These are phyloP conservation scores for Euglossa dilemma DNA, from an alignment of 1,140 invertebrate genomes.

Conservation along the genomic window DNA sequence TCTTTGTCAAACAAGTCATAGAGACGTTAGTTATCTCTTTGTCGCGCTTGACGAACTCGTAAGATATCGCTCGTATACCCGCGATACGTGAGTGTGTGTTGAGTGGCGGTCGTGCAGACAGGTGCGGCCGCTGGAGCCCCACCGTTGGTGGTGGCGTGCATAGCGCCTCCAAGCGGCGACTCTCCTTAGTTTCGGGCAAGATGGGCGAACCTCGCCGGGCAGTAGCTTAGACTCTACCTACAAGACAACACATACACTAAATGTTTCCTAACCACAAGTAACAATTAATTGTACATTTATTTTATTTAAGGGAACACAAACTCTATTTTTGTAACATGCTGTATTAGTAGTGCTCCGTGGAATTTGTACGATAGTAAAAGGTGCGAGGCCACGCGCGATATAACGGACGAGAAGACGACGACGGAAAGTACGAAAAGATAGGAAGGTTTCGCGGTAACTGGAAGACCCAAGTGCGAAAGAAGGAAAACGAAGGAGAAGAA, in stretches of 20 bases:
- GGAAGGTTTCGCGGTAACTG: slow-evolving; percentile 20
- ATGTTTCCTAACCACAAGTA: slow-evolving; percentile 78
- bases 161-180: slow-evolving; percentile 70
- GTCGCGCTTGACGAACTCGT: slow-evolving; percentile 26
- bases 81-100: slow-evolving; percentile 48
- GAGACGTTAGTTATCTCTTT: slow-evolving; percentile 20
- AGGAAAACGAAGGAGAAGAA: background rate
- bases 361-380: slow-evolving; percentile 62
- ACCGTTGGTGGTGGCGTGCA: slow-evolving; percentile 24
- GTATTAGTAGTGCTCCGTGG: slow-evolving; percentile 64
- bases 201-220: slow-evolving; percentile 81
- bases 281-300: slow-evolving; percentile 73
- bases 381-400: slow-evolving; percentile 47
- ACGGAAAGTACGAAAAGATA: slow-evolving; percentile 39
- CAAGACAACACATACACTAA: slow-evolving; percentile 80
- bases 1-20: slow-evolving; percentile 5
- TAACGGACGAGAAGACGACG: slow-evolving; percentile 33
- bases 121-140: slow-evolving; percentile 76
- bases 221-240: slow-evolving; percentile 82
- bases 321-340: slow-evolving; percentile 76
- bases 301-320: slow-evolving; percentile 73
- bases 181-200: slow-evolving; percentile 77
- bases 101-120: slow-evolving; percentile 62
- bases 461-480: slow-evolving; percentile 19
- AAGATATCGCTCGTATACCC: slow-evolving; percentile 2